Percentiles rank a stretch among this genome's conserved stretches.
phyloP scores from a whole-genome alignment of 2,797 vertebrate genomes.

The Sebastes itinus region DNA sequence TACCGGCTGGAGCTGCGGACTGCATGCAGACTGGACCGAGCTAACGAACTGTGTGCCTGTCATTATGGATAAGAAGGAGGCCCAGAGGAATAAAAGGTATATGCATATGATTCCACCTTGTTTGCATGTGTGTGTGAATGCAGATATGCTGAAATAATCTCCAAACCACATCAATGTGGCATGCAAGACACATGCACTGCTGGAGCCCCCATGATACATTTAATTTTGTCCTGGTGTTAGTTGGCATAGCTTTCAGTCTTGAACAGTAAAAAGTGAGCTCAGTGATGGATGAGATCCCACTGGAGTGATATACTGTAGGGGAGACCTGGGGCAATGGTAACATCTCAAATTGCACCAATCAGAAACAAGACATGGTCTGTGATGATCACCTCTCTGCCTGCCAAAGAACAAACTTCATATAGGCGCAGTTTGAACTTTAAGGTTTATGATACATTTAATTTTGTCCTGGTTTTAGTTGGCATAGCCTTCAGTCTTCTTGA shows the following conservation, averaged over 20 bases:
- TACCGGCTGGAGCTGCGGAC: constrained; percentile 97
- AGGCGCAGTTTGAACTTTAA: no score
- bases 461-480: neutral
- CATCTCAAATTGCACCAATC: no score
- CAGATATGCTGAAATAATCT: neutral
- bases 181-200: neutral
- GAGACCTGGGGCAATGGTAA: no score
- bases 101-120: neutral
- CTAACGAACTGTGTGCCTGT: constrained; percentile 96
- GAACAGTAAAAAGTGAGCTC: neutral
- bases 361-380: no score
- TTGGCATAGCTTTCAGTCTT: neutral
- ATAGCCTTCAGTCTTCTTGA: neutral
- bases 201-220: neutral
- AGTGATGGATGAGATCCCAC: neutral
- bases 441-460: neutral
- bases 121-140: neutral
- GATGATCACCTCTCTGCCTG: no score
- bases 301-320: neutral
- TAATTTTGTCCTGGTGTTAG: neutral
- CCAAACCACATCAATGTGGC: neutral
- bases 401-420: no score
- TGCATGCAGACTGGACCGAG: constrained; percentile 99
- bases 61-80: constrained; percentile 92
- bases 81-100: constrained; percentile 88